Evolutionary conservation across 2,888 invertebrate genomes (phyloP).

Genomic region (Pyrrhia umbra): DNA sequence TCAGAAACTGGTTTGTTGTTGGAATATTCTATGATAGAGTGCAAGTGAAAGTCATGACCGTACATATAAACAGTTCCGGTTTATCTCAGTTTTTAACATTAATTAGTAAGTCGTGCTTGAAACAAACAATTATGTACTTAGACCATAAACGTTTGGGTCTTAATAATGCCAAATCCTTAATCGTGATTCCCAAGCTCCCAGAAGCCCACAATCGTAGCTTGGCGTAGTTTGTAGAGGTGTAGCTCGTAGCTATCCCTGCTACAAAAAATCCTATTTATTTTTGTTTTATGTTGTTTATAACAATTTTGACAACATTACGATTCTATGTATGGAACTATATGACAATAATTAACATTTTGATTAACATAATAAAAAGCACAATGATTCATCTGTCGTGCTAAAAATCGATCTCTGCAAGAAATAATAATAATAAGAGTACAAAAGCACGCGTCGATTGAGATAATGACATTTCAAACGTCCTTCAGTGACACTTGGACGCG

Average conservation of each 20-base stretch:
- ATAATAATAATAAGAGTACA: slow-evolving; percentile 59
- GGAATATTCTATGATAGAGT: slow-evolving; percentile 87
- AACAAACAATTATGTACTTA: slow-evolving; percentile 21
- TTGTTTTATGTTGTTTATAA: not conserved
- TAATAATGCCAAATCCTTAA: slow-evolving; percentile 1
- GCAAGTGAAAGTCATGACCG: slow-evolving; percentile 89
- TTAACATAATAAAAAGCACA: slow-evolving; percentile 29
- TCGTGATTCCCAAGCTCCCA: slow-evolving; percentile 19
- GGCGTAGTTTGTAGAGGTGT: slow-evolving; percentile 35
- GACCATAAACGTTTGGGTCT: slow-evolving; percentile 4
- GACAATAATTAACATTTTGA: slow-evolving; percentile 34
- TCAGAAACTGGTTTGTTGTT: slow-evolving; percentile 83
- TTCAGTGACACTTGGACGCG: slow-evolving; percentile 82
- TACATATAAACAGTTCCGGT: slow-evolving; percentile 86
- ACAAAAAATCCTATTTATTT: too few relatives aligned
- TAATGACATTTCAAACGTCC: slow-evolving; percentile 81
- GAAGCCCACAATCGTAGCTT: slow-evolving; percentile 14
- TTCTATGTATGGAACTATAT: slow-evolving; percentile 10
- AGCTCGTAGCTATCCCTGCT: slow-evolving; percentile 16
- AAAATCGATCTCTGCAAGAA: slow-evolving; percentile 47
- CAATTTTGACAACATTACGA: not conserved
- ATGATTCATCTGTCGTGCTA: slow-evolving; percentile 55
- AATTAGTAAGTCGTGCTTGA: slow-evolving; percentile 71
- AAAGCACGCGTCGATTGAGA: slow-evolving; percentile 65
- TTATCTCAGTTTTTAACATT: slow-evolving; percentile 77